Conservation (phyloP, 2,797 vertebrate species). For the Xenops minutus region DNA sequence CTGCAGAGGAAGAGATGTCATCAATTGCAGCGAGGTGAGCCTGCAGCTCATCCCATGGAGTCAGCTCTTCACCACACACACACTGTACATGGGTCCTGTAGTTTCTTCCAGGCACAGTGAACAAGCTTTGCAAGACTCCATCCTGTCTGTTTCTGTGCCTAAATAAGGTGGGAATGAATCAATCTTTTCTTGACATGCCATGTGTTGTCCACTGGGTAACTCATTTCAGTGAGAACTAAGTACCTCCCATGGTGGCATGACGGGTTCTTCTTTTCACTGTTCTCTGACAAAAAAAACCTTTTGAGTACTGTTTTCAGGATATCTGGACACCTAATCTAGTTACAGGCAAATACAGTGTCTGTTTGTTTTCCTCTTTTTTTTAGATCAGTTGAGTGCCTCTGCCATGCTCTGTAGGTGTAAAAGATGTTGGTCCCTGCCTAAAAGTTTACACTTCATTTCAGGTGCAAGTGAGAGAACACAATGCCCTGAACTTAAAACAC, state of each 20-base stretch:
- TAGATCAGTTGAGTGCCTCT: neutral
- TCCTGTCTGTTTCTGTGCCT: neutral
- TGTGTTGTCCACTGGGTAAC: neutral
- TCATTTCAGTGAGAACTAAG: neutral
- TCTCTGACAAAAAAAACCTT: neutral
- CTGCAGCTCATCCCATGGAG: neutral
- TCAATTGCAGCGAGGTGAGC: neutral
- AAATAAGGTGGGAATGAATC: neutral
- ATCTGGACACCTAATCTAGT: neutral
- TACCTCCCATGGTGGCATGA: neutral
- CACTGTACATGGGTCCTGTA: fast-evolving
- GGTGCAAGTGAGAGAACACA: neutral
- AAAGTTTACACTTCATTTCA: neutral
- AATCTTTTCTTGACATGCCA: neutral
- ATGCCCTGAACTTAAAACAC: neutral
- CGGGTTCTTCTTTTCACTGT: neutral
- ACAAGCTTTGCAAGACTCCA: neutral
- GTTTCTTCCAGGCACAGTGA: neutral
- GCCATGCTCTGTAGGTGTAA: neutral
- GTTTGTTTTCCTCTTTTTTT: neutral
- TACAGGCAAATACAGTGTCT: neutral
- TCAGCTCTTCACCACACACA: neutral
- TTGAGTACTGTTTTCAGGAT: neutral
- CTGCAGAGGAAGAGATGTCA: neutral
- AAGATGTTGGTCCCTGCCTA: neutral